A percentile compares a stretch with the other conserved stretches of the same genome.
Conservation (phyloP, 2,113 vertebrate genomes). For the Apteryx mantelli region DNA sequence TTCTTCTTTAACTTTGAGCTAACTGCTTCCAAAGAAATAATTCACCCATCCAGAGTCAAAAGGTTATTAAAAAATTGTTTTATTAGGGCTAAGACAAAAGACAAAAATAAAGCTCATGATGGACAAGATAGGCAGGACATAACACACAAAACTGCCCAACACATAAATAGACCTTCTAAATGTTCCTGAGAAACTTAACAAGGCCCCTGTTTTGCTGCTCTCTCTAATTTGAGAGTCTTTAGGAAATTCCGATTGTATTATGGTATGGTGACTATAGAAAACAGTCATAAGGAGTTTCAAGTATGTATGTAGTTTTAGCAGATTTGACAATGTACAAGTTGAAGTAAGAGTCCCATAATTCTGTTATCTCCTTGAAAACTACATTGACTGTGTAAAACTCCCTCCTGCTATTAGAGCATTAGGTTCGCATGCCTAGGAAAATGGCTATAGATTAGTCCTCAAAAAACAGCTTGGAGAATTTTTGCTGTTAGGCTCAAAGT, state of each 20-base stretch:
- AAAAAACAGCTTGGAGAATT: not conserved
- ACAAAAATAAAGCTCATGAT: not conserved
- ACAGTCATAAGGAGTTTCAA: not conserved
- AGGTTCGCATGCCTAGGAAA: no score
- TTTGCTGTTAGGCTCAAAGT: not conserved
- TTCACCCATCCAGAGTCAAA: not conserved
- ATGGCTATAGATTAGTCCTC: not conserved
- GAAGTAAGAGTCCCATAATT: not conserved
- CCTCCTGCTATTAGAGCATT: not conserved
- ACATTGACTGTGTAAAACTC: accelerated
- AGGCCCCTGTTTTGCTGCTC: not conserved
- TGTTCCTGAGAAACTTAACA: not conserved
- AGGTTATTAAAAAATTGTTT: not conserved
- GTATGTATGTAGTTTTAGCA: accelerated
- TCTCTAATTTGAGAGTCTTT: not conserved
- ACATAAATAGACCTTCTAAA: not conserved
- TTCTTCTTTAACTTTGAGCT: not conserved
- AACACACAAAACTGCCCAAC: not conserved
- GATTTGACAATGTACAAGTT: not conserved
- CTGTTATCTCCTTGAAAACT: accelerated
- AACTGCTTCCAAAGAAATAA: not conserved
- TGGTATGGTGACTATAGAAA: accelerated
- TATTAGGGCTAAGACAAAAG: not conserved
- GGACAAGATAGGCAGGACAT: not conserved
- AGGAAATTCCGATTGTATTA: not conserved